These are phyloP conservation scores for Xiphophorus maculatus DNA, from an alignment of 2,113 vertebrate species.

Conservation along the genomic window DNA sequence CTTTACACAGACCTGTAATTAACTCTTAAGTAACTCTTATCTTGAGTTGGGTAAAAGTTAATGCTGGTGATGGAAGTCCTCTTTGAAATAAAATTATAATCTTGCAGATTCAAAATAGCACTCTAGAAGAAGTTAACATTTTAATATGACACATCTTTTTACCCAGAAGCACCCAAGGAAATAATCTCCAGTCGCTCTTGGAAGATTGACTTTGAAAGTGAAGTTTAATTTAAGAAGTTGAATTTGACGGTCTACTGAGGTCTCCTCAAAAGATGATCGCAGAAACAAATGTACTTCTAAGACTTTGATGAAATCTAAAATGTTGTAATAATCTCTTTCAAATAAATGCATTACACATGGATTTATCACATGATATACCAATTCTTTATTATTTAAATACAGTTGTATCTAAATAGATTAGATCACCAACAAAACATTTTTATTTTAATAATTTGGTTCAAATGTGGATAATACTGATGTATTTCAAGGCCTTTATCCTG, in stretches of 20 bases:
- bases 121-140: too few relatives aligned
- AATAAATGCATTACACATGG: not conserved
- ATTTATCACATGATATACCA: too few relatives aligned
- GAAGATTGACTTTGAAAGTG: slow-evolving; percentile 29
- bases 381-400: too few relatives aligned
- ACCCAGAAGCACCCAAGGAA: slow-evolving; percentile 20
- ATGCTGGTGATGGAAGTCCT: not conserved
- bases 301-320: slow-evolving; percentile 24
- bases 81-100: not conserved
- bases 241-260: not conserved
- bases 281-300: slow-evolving; percentile 6
- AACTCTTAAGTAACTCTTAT: too few relatives aligned
- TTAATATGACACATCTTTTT: not conserved
- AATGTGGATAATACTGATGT: too few relatives aligned
- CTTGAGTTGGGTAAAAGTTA: too few relatives aligned
- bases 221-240: not conserved
- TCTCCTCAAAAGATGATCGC: not conserved
- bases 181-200: slow-evolving; percentile 56
- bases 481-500: too few relatives aligned
- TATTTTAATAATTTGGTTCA: too few relatives aligned
- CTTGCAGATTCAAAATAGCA: not conserved
- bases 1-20: too few relatives aligned
- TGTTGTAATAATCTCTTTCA: not conserved
- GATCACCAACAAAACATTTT: too few relatives aligned
- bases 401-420: too few relatives aligned